These are phyloP conservation scores for Ctenomys sociabilis DNA, from an alignment of 2,113 vertebrate genomes.

Conservation along the genomic window DNA sequence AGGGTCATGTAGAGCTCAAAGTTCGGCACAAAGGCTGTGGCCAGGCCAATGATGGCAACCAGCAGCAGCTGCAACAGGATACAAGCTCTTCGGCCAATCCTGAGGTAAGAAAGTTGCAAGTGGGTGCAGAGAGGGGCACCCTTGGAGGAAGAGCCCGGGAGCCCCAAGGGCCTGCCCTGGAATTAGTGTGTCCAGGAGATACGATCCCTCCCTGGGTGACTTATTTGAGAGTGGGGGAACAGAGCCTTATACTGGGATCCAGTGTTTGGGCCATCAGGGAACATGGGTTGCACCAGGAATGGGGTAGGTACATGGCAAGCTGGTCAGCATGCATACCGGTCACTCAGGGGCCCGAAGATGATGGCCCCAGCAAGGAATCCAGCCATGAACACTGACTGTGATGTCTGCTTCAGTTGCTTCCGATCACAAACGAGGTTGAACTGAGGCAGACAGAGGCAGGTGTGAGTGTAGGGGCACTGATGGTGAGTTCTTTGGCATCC, in stretches of 20 bases:
- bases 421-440: conserved; percentile 92
- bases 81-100: conserved; percentile 90
- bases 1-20: conserved; percentile 90
- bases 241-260: neutral
- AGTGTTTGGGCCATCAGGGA: neutral
- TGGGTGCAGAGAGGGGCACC: fast-evolving
- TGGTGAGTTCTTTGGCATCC: too few relatives aligned
- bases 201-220: fast-evolving
- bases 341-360: conserved; percentile 90
- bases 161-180: neutral
- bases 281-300: fast-evolving
- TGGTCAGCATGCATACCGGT: conserved; percentile 87
- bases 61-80: conserved; percentile 87
- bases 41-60: conserved; percentile 84
- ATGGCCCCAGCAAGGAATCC: conserved; percentile 90
- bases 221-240: neutral
- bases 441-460: conserved; percentile 81
- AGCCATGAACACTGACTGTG: conserved; percentile 91
- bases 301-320: fast-evolving
- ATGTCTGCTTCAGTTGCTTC: conserved; percentile 86
- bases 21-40: conserved; percentile 87
- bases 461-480: neutral
- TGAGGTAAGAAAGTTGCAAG: conserved; percentile 62
- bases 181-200: too few relatives aligned
- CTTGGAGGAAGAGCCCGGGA: neutral